Conservation (phyloP, 2,797 vertebrate genomes). For the Sciurus carolinensis region DNA sequence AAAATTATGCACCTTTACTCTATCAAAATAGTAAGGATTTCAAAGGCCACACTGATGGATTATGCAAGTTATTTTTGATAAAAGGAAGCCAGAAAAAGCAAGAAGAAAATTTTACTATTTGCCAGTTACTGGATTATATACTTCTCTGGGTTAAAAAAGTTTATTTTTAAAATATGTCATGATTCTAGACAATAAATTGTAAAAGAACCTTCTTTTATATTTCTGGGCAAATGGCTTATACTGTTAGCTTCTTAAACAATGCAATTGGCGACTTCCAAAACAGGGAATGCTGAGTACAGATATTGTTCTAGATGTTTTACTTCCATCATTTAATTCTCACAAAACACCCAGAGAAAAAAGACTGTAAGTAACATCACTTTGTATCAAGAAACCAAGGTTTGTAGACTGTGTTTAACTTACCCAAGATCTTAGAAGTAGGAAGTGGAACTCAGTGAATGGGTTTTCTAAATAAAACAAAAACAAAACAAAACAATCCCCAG, state of each 20-base stretch:
- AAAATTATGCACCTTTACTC: background rate
- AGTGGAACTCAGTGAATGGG: background rate
- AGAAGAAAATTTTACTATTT: background rate
- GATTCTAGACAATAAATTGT: constrained; percentile 29
- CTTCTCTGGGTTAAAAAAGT: background rate
- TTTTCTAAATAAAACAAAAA: background rate
- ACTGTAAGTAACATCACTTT: background rate
- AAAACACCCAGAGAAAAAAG: background rate
- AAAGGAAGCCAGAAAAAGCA: background rate
- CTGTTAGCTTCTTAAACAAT: background rate
- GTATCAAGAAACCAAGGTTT: background rate
- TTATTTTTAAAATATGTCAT: background rate
- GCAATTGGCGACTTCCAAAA: background rate
- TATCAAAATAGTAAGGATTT: background rate
- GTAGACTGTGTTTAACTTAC: background rate
- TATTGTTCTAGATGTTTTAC: background rate
- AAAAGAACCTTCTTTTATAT: background rate
- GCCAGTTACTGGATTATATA: background rate
- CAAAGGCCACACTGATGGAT: background rate
- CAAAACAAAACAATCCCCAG: background rate
- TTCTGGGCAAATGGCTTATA: background rate
- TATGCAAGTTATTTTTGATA: background rate
- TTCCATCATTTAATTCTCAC: constrained; percentile 26
- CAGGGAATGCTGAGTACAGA: background rate
- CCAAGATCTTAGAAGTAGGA: background rate